These are phyloP conservation scores for Chelonoidis abingdonii DNA, from an alignment of 2,113 vertebrate species.

Conservation along the genomic window DNA sequence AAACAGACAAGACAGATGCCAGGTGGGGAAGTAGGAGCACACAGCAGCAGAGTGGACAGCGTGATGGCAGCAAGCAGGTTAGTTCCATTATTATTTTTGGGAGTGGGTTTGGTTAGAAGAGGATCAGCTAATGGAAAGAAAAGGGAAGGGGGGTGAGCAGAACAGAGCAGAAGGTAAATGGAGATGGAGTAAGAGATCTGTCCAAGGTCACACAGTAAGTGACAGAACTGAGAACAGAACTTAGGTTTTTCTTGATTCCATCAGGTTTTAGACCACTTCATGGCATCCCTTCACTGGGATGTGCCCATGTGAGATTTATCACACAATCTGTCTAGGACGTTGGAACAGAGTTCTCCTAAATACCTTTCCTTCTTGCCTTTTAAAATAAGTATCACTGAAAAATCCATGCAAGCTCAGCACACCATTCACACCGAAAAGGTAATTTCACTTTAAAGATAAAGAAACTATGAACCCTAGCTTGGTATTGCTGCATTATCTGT, in stretches of 20 bases:
- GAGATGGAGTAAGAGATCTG: neutral
- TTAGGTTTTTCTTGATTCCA: neutral
- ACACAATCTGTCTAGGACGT: fast-evolving
- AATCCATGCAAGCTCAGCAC: neutral
- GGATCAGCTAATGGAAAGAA: neutral
- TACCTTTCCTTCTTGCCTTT: neutral
- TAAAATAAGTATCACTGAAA: neutral
- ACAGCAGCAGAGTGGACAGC: neutral
- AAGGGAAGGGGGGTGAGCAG: neutral
- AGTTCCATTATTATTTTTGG: neutral
- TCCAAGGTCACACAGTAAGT: neutral
- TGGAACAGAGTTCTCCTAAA: fast-evolving
- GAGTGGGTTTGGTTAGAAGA: neutral
- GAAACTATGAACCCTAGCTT: fast-evolving
- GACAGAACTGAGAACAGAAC: neutral
- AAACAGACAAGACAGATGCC: neutral
- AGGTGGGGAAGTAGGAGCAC: neutral
- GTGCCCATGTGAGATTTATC: fast-evolving
- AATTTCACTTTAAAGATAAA: neutral
- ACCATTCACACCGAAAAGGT: neutral
- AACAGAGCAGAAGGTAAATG: neutral
- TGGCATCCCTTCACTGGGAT: neutral
- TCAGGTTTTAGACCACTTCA: neutral
- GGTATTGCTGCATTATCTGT: neutral
- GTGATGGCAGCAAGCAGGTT: neutral